Evolutionary conservation across 2,113 vertebrate species (phyloP).

Genomic region (Dipodomys stephensi): DNA sequence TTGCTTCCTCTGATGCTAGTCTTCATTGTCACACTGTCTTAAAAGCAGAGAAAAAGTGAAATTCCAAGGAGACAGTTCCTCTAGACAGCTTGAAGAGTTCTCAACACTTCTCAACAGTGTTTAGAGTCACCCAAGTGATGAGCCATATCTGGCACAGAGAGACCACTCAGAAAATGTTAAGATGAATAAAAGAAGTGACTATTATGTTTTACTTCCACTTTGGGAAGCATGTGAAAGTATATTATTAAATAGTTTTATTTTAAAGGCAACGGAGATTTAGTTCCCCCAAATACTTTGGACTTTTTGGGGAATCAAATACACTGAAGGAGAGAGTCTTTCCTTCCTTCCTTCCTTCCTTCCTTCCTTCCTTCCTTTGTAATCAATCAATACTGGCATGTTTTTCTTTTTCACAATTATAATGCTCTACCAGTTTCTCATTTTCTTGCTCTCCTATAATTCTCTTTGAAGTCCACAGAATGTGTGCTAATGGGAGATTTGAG

Average conservation of each 20-base stretch:
- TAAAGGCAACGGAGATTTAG: constrained; percentile 59
- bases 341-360: too few species aligned
- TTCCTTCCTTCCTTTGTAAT: neutral
- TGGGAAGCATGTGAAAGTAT: neutral
- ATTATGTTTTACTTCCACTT: neutral
- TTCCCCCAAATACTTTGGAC: constrained; percentile 53
- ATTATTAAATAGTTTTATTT: constrained; percentile 62
- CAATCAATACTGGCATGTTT: constrained; percentile 54
- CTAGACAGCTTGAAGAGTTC: neutral
- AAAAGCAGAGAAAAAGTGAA: neutral
- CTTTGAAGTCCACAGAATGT: constrained; percentile 69
- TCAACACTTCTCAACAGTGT: neutral
- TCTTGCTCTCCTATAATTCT: constrained; percentile 73
- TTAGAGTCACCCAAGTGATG: neutral
- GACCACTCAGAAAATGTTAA: constrained; percentile 40
- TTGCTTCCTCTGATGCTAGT: neutral
- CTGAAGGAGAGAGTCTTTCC: constrained; percentile 46
- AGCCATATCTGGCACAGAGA: neutral
- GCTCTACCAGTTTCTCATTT: constrained; percentile 74
- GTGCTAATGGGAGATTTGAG: constrained; percentile 60
- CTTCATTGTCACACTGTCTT: neutral
- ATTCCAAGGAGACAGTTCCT: neutral
- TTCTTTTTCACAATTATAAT: constrained; percentile 71
- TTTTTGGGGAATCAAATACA: constrained; percentile 48
- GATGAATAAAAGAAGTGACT: constrained; percentile 32